Evolutionary conservation across 2,797 vertebrate genomes (phyloP), one percentile per base, ranked within the genome.

Genomic region (Peromyscus eremicus): DNA sequence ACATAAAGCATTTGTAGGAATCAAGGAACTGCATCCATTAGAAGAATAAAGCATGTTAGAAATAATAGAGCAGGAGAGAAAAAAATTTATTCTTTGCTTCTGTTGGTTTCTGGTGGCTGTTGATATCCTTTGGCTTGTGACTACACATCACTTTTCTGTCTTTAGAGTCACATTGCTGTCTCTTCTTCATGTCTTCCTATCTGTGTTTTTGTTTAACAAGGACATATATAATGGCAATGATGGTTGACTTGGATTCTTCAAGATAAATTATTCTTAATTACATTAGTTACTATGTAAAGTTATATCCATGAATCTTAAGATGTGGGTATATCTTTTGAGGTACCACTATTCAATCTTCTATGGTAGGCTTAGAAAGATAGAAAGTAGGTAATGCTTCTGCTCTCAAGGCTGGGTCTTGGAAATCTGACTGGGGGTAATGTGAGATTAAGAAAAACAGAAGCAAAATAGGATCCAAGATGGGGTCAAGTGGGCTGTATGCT

Each of bases 61-160:
- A 68, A 85, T 68, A 68, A n/a, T n/a, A 49, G 29, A 85, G 3
- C 81, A 83, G 27, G 60, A 66, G 6, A 85, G 43, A 64, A 27
- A 83, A 29, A n/a, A 62, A 85, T n/a, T 25, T 29, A 11, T 60
- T 55, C 14, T 84, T 71, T 92, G 71, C n/a, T 52, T 95, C 55
- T 92, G 21, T 27, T 7, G 75, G 10, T 70, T 95, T 73, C 68
- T 94, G 40, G 37, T 75, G 84, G n/a, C 12, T 89, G 16, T 77
- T 68, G 32, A 34, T 40, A 27, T 90, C 96, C 7, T 49, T 80
- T 97, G 84, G 19, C n/a, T 93, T 93, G 55, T 93, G 73, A n/a
- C 32, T 43, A 32, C 32, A 84, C 32, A 84, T 16, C 34, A 46
- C 46, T 34, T 83, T 70, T 96, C 62, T 80, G 25, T 6, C 17